Evolutionary conservation across 2,113 vertebrate species (phyloP), one percentile per base, ranked within the genome.

Genomic region (Eurystomus gularis): DNA sequence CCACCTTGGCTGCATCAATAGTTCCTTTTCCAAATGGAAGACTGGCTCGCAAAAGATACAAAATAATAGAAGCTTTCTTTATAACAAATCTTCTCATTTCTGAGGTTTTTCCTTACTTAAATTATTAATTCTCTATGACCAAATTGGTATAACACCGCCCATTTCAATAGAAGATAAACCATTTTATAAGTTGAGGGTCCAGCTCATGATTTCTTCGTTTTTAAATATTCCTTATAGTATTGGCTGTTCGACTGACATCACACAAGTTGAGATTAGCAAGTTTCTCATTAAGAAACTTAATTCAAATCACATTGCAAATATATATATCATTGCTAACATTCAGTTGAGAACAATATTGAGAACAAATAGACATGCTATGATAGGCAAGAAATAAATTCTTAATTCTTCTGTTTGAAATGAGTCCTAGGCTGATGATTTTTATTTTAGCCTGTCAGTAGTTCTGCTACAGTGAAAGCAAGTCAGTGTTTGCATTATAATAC

Each of bases 401-500:
- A 26, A 8, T 65, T n/a, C 14, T 28, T 65, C 35, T 35, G 29
- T 78, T n/a, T 94, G 71, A 86, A 39, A 70, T 84, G 37, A 84
- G 46, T 33, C 11, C 28, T 87, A 52, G 48, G 31, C 52, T 48
- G 21, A 17, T 62, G 25, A 17, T 69, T 71, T 85, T 62, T 85
- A 15, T 79, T 82, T 71, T 46, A 90, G 29, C 23, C 14, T 24
- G 23, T 82, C 15, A 26, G 44, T 73, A 86, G 62, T 70, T 62
- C 46, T 81, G 28, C 82, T 86, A 60, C 39, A 55, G 72, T 83
- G 60, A 86, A 86, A 92, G 42, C 26, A 91, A 71, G 54, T 94
- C 68, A 93, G 85, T 93, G 69, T 92, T 90, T 95, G 33, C 82
- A 89, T 91, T 90, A 61, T 80, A 76, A 72, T 29, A 6, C 62